Evolutionary conservation across 1,140 invertebrate genomes (phyloP), one percentile per base, ranked within the genome.

Genomic region (Laodelphax striatellus): DNA sequence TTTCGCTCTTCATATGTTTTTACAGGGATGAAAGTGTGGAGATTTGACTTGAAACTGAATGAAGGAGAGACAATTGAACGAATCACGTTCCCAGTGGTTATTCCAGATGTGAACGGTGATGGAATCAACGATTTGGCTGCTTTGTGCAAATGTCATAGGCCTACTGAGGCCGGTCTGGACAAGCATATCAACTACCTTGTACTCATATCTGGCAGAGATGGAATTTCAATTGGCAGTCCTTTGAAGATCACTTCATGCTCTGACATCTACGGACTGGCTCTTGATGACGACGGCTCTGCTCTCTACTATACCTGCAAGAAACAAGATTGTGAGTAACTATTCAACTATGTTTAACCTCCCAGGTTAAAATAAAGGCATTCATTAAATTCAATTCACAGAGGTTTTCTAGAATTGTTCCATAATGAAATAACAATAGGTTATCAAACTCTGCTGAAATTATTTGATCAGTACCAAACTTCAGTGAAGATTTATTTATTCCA

Each of bases 51-150:
- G 21, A 50, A 50, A 19, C 46, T 50, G 9, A 5, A 22, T 17
- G 9, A 19, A 50, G 21, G 46, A 19, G 21, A 19, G 8, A 22
- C 21, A 8, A 8, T 50, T 8, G 46, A 50, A 17, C 16, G 21
- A 11, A 50, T 50, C 16, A 50, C 85, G 65, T 82, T 88, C 65
- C 86, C 87, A 1, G 67, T 87, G 13, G 68, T 84, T n/a, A 64
- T 88, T 50, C 80, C 83, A 31, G 87, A 90, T 70, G 72, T 87
- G 21, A 79, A 88, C 72, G 77, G 77, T 2, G 87, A 90, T 73
- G 77, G 77, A 54, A 75, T 85, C 1, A 75, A 79, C 66, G 87
- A 89, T 66, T 72, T 90, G 31, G 67, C 87, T 13, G 77, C 53
- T 73, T 72, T 31, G 11, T 56, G 50, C 10, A 58, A 61, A 17